Evolutionary conservation across 2,797 vertebrate species (phyloP), one percentile per base, ranked within the genome.

Genomic region (Rhinophrynus dorsalis): DNA sequence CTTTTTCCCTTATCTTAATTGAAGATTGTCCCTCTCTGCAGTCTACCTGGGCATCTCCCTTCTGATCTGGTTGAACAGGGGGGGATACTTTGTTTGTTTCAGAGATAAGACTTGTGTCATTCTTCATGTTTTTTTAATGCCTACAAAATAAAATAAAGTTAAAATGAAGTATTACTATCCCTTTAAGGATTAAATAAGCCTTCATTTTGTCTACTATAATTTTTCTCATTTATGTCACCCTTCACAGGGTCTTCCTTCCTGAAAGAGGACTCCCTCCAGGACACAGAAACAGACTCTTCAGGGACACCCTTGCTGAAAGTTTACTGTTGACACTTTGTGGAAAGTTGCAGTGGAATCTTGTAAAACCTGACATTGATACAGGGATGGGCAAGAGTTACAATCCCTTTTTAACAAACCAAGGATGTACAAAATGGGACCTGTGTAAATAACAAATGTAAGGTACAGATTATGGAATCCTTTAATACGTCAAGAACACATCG

Each of bases 271-370:
- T 94, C 92, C 78, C 91, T 90, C 74, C 92, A 92, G 6, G 90
- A 94, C 81, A 94, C 91, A 0, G 94, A 94, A 81, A 93, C 89
- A 2, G 89, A 98, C 80, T 99, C 94, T 0, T 98, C 97, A 0
- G 97, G 95, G 2, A 91, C 92, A 5, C 96, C 96, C 13, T 87
- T 99, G 80, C 90, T 99, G 44, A 79, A 85, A 77, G 90, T 82
- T 78, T 90, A 83, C 80, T 94, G 87, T 84, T 90, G 80, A 83
- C 37, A 35, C 11, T 24, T 0, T 1, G 64, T 50, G 57, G 1
- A 23, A 69, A 47, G 9, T 9, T 48, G 21, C 20, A 7, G 18
- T 15, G 5, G 13, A 27, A 21, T 18, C 30, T 4, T 18, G 11
- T 6, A 55, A n/a, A 4, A 3, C 13, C 3, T 13, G 40, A 18